A percentile compares a stretch with the other conserved stretches of the same genome.
Conservation (phyloP, 2,113 vertebrate genomes). For the Talpa occidentalis region DNA sequence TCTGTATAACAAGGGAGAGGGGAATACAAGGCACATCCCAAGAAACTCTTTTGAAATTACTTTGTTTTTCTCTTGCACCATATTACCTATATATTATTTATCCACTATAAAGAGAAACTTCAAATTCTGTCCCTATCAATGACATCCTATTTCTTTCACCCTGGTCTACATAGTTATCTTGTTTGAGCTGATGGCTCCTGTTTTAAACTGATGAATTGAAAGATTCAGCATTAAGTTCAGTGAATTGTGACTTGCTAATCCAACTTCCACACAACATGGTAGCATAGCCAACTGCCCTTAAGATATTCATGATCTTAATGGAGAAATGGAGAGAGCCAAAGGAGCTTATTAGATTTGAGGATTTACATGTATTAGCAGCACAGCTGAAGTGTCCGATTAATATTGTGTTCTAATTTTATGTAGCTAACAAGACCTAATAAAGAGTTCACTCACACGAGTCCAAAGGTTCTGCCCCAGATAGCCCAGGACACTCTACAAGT, state of each 20-base stretch:
- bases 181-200: background rate
- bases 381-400: background rate
- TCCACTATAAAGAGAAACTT: background rate
- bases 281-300: background rate
- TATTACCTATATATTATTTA: background rate
- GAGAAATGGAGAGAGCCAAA: constrained; percentile 16
- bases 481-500: background rate
- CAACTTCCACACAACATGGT: background rate
- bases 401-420: background rate
- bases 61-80: constrained; percentile 6
- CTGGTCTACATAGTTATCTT: background rate
- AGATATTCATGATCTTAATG: background rate
- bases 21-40: background rate
- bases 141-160: background rate
- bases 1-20: background rate
- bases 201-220: constrained; percentile 35
- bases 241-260: background rate
- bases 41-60: background rate
- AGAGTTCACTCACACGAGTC: background rate
- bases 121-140: background rate
- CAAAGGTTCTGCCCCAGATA: background rate
- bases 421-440: background rate
- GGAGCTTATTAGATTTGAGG: background rate
- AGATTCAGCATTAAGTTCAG: background rate
- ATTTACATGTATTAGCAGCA: background rate